Conservation (phyloP, 2,113 vertebrate genomes). For the Pterocles gutturalis region DNA sequence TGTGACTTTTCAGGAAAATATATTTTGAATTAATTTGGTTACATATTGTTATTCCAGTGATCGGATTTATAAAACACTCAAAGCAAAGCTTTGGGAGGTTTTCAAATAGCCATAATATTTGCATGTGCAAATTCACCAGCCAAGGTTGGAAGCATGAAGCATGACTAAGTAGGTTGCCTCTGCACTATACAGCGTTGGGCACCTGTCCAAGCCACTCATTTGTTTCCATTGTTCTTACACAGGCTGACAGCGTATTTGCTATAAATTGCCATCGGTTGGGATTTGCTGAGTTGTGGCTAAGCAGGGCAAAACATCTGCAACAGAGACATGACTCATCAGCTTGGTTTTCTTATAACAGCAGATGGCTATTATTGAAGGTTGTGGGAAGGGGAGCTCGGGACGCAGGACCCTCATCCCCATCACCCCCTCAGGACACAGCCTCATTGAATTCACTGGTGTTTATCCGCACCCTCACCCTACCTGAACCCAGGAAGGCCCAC, state of each 20-base stretch:
- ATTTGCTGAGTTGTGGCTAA: background rate
- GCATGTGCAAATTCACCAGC: background rate
- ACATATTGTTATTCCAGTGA: background rate
- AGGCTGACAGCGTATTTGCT: background rate
- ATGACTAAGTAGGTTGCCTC: background rate
- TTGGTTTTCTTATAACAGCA: background rate
- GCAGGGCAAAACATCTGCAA: background rate
- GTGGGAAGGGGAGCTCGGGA: fast-evolving
- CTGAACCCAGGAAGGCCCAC: background rate
- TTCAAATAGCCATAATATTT: background rate
- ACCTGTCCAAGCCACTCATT: background rate
- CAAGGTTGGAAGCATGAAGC: background rate
- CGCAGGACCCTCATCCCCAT: background rate
- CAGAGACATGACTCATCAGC: background rate
- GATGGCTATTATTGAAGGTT: background rate
- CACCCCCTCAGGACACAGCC: background rate
- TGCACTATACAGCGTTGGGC: background rate
- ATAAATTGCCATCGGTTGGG: background rate
- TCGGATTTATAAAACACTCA: background rate
- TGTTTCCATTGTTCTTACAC: background rate
- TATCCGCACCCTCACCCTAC: background rate
- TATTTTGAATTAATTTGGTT: background rate
- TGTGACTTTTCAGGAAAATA: background rate
- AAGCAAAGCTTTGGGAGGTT: background rate
- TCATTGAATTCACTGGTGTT: background rate